Percentiles rank a stretch among this genome's conserved stretches.
Evolutionary conservation across 2,888 invertebrate species (phyloP).

Genomic region (Chrysodeixis includens): DNA sequence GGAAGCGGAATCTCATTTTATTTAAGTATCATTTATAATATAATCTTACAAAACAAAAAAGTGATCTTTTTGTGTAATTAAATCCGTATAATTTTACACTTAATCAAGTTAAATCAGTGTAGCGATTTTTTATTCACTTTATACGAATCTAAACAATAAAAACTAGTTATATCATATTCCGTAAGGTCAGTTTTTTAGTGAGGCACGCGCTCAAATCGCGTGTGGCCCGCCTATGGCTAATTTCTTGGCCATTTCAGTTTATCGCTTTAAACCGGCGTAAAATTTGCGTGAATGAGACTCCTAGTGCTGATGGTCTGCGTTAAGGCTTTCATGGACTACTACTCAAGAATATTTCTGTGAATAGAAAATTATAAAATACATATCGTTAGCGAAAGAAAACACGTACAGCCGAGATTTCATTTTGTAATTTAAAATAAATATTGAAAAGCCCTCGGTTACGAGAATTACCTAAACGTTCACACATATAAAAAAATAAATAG

Average conservation of each 20-base stretch:
- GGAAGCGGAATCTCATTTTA: neutral
- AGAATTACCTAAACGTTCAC: neutral
- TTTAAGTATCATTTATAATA: neutral
- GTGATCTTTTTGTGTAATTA: slow-evolving; percentile 5
- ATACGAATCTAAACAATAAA: slow-evolving; percentile 12
- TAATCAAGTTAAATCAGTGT: slow-evolving; percentile 15
- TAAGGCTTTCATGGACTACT: neutral
- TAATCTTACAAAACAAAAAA: neutral
- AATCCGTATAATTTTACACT: slow-evolving; percentile 17
- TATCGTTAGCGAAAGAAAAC: neutral
- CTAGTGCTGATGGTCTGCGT: neutral
- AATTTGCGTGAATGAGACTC: slow-evolving; percentile 24
- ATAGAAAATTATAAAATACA: neutral
- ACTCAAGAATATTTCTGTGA: neutral
- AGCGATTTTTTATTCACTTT: slow-evolving; percentile 8
- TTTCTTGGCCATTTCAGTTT: slow-evolving; percentile 23
- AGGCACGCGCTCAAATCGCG: slow-evolving; percentile 22
- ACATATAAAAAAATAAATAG: no score
- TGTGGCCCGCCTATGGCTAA: slow-evolving; percentile 12
- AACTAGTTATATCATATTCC: slow-evolving; percentile 16
- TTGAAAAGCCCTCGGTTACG: neutral
- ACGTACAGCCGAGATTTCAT: neutral
- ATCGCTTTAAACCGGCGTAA: slow-evolving; percentile 11
- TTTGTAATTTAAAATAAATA: no score
- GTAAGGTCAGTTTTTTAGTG: slow-evolving; percentile 14